Evolutionary conservation across 2,113 vertebrate genomes (phyloP), one percentile per base, ranked within the genome.

Genomic region (Heteronetta atricapilla): DNA sequence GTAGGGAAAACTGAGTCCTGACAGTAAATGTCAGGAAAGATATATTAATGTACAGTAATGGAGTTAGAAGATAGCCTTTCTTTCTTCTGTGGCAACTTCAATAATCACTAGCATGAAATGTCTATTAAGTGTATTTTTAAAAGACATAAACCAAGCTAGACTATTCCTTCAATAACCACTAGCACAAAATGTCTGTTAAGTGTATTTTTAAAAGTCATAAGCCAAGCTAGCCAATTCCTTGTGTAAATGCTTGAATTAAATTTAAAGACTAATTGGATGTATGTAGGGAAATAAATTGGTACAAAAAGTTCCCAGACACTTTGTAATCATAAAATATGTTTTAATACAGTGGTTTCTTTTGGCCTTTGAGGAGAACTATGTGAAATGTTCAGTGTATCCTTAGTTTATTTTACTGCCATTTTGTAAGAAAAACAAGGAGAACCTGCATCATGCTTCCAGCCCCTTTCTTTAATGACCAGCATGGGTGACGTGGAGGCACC

Each of bases 21-120:
- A 88, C 89, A 95, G 77, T 94, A 97, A 97, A 95, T 86, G 92
- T 94, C 91, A 90, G 77, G 74, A 79, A 90, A 87, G 64, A 82
- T 92, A 73, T 53, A 88, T 78, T 93, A 73, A 91, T 74, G 86
- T 72, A 75, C 72, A 78, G 69, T 76, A 90, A 94, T 86, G 59
- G 77, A 88, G 36, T 53, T 75, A 90, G 64, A 91, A 90, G 52
- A 62, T 11, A 91, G 20, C 9, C 34, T 64, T 81, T 68, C 21
- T 60, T 34, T 4, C 52, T 75, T 79, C 87, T 72, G 38, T 82
- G 92, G 79, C 33, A 64, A 26, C 69, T 90, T 88, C 83, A 93
- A 73, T 78, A 81, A 94, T 95, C 96, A 89, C 63, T 90, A 82
- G 67, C 70, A 82, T 38, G 76, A 80, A 89, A 86, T 58, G 28